Percentiles rank a stretch among this genome's conserved stretches.
These are phyloP conservation scores for Drosophila nigrodunni DNA, from an alignment of 1,140 invertebrate species.

Conservation along the genomic window DNA sequence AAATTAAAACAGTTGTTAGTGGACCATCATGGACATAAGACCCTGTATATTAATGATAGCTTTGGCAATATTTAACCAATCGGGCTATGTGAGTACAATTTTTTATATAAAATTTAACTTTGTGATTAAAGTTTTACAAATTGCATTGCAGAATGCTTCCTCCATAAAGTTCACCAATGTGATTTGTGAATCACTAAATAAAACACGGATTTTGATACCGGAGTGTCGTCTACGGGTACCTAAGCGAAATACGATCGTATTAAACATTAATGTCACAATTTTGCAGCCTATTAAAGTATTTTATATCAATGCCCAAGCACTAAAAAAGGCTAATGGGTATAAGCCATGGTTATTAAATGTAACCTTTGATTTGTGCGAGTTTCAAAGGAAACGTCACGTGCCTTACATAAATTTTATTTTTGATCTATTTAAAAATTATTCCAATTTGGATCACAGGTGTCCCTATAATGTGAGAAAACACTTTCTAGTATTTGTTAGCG, in stretches of 20 bases:
- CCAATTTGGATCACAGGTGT: background rate
- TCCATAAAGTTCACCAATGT: background rate
- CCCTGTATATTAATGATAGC: background rate
- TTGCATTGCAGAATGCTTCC: background rate
- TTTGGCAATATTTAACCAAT: background rate
- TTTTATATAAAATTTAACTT: background rate
- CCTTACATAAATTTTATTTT: background rate
- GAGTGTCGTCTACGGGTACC: background rate
- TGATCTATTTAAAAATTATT: background rate
- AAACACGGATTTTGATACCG: background rate
- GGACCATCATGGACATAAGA: background rate
- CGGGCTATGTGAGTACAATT: background rate
- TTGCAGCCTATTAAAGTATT: background rate
- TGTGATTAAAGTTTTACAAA: background rate
- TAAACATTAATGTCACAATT: background rate
- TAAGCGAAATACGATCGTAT: background rate
- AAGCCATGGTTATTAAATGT: background rate
- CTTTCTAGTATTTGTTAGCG: background rate
- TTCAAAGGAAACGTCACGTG: background rate
- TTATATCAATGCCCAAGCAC: background rate
- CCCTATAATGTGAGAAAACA: background rate
- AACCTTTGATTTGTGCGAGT: background rate
- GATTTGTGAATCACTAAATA: background rate
- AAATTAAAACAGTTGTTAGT: background rate
- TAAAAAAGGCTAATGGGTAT: conserved; percentile 5